These are phyloP conservation scores for Crotalus helleri DNA, from an alignment of 2,113 vertebrate genomes.

Conservation along the genomic window DNA sequence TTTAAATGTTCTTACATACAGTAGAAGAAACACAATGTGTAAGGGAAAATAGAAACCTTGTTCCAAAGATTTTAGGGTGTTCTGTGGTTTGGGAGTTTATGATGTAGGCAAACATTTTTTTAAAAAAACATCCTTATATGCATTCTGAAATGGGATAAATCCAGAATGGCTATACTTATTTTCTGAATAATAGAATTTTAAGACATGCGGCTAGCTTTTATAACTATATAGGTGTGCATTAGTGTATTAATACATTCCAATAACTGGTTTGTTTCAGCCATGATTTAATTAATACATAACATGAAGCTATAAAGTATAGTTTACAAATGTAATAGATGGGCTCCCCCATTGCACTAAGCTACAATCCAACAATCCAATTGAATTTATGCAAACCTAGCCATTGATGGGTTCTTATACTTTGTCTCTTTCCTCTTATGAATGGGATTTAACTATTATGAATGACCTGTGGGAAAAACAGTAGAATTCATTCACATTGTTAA, in stretches of 20 bases:
- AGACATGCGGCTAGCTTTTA: too few species aligned
- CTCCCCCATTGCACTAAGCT: not conserved
- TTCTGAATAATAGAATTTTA: not conserved
- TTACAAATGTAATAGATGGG: not conserved
- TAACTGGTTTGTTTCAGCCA: not conserved
- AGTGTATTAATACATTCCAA: not conserved
- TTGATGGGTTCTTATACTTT: not conserved
- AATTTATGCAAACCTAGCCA: not conserved
- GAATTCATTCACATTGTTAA: not conserved
- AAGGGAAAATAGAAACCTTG: too few species aligned
- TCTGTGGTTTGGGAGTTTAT: not conserved
- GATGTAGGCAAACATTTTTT: not conserved
- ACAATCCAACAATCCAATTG: not conserved
- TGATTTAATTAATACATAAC: not conserved
- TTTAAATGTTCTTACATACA: not conserved
- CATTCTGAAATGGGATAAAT: not conserved
- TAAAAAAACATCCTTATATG: not conserved
- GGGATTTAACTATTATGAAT: not conserved
- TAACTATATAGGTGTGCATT: not conserved
- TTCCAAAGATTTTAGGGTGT: not conserved
- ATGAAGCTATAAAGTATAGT: not conserved
- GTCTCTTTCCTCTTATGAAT: not conserved
- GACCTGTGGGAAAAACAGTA: not conserved
- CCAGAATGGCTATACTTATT: not conserved
- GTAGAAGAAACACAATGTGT: not conserved